These are phyloP conservation scores for Onthophagus taurus DNA, from an alignment of 1,140 invertebrate genomes.

Conservation along the genomic window DNA sequence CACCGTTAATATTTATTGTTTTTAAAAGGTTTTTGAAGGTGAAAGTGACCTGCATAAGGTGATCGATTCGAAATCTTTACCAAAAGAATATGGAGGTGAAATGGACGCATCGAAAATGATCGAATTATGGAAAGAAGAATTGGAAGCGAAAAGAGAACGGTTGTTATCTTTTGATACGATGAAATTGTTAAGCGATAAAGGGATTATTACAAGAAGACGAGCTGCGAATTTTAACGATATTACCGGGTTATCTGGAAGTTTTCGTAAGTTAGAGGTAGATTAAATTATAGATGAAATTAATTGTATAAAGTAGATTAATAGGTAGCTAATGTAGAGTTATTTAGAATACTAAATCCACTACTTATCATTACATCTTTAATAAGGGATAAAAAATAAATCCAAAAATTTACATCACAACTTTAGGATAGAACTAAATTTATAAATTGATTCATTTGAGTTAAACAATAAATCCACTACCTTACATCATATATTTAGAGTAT, in stretches of 20 bases:
- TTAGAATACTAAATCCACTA: too few relatives aligned
- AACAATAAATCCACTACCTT: too few relatives aligned
- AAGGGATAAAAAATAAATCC: too few relatives aligned
- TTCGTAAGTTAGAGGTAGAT: conserved; percentile 69
- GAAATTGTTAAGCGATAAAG: conserved; percentile 42
- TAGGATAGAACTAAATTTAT: too few relatives aligned
- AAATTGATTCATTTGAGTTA: too few relatives aligned
- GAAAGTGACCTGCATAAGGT: conserved; percentile 51
- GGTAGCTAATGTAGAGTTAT: too few relatives aligned
- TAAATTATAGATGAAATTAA: conserved; percentile 33
- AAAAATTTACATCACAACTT: too few relatives aligned
- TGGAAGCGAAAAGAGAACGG: conserved; percentile 45
- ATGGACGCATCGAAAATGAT: conserved; percentile 65
- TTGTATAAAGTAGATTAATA: too few relatives aligned
- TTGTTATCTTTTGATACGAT: conserved; percentile 53
- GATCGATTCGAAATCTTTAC: conserved; percentile 58
- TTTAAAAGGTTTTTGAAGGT: conserved; percentile 50
- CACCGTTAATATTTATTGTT: conserved; percentile 2
- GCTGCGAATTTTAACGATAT: conserved; percentile 41
- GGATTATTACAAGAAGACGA: conserved; percentile 54
- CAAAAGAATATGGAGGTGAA: conserved; percentile 65
- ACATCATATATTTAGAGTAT: too few relatives aligned
- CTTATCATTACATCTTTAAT: too few relatives aligned
- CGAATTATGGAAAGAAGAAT: conserved; percentile 57
- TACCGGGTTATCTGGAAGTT: conserved; percentile 59